Base-by-base conservation (phyloP, 1,140 invertebrate species). In the Drosophila subobscura region DNA sequence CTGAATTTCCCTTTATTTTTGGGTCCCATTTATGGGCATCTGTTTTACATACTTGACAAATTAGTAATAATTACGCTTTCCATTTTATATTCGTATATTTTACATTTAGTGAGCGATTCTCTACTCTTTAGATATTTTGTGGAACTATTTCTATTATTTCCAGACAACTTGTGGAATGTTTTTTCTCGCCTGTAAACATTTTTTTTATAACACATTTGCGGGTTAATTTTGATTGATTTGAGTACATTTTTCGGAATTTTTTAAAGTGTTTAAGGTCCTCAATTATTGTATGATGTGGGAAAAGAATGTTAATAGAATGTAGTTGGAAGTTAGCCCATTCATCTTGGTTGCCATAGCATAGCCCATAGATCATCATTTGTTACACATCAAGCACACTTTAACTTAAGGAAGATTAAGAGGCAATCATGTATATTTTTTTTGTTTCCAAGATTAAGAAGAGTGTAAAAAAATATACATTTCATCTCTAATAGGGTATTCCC, bases 21-120 rank as follows among this genome's bases (percentile, higher is more conserved):
- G 51, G 67, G 61, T 57, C 58, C 67, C 16, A 6, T 16, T 10
- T 37, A 44, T 46, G 70, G 74, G 81, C 81, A 86, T 86, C 83
- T 86, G 83, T 88, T 88, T 88, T 86, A 81, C 77, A 86, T 81
- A 86, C 83, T 86, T 86, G 81, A 85, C 81, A 85, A 85, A 85
- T 86, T 86, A 74, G 86, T 86, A 85, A 86, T 81, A 85, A 86
- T 85, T 86, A 86, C 81, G 60, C 72, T 79, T 61, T 64, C 54
- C 79, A 60, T 57, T 73, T 33, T 27, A 29, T 2, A 51, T 50
- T n/a, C 47, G 23, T 45, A 4, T 58, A 60, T 61, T 56, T 57
- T 25, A 44, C 42, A 40, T 41, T 44, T 56, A 53, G 52, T 67
- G 54, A 53, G 49, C 55, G 52, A 8, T 37, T 37, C 12, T 12